phyloP scores from a whole-genome alignment of 2,797 vertebrate species.

The Columba guinea region DNA sequence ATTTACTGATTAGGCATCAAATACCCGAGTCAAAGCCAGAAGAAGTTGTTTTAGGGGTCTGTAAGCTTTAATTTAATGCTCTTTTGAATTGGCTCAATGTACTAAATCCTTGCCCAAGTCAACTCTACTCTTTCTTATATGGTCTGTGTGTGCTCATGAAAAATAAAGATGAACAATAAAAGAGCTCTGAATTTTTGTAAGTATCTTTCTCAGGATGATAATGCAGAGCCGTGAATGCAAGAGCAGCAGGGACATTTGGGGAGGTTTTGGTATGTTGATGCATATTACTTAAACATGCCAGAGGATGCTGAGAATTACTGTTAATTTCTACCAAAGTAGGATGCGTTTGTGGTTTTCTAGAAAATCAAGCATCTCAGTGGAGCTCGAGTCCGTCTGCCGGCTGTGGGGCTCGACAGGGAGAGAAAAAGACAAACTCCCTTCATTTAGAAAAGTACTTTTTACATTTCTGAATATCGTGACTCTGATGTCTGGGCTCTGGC shows the following conservation, averaged over 20 bases:
- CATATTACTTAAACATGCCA: not conserved
- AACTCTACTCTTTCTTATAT: not conserved
- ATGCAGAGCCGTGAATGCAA: not conserved
- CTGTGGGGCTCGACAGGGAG: not conserved
- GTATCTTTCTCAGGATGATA: not conserved
- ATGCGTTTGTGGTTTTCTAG: not conserved
- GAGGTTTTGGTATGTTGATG: not conserved
- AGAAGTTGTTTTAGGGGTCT: not conserved
- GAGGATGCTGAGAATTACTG: not conserved
- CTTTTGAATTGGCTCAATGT: not conserved
- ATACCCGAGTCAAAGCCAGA: not conserved
- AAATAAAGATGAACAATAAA: not conserved
- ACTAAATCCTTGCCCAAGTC: not conserved
- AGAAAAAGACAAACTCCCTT: not conserved
- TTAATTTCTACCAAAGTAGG: not conserved
- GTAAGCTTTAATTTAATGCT: not conserved
- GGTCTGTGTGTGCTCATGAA: not conserved
- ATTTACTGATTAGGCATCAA: not conserved
- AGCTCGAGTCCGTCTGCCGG: not conserved
- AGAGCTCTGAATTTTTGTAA: not conserved
- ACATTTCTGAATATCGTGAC: not conserved
- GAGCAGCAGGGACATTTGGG: not conserved
- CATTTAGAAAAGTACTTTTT: not conserved
- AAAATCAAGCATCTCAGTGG: fast-evolving
- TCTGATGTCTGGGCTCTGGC: not conserved